Base-by-base conservation (phyloP, 2,888 invertebrate species). In the Muschampia plurimacula region DNA sequence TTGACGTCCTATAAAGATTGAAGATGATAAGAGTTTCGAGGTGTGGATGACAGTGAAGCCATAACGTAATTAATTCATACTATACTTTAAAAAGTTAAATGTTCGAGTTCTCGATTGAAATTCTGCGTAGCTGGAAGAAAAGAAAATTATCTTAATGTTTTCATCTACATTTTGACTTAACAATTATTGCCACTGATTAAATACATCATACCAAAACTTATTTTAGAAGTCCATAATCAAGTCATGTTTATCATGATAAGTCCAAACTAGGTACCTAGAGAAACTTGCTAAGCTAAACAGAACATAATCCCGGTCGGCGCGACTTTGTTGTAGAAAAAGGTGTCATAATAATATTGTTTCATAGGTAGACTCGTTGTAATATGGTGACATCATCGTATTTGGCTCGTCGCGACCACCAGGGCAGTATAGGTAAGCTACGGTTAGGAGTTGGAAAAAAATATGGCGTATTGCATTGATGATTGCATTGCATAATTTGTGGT, bases 381-480 rank as follows among this genome's bases (percentile, higher is more conserved):
- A 82, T 76, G 82, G 82, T 91, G 92, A 90, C 88, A 88, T 91
- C 90, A 91, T 83, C 86, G 81, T 75, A 78, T 81, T 82, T 77
- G 76, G 77, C 77, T 83, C 10, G 55, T 55, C 55, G 22, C 79
- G 76, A 92, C 92, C 91, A 92, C 92, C 91, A 87, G 86, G 89
- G 83, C 78, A 77, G 90, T 84, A 89, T 85, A 84, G 84, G 28
- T 80, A 32, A 32, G 32, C 32, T 86, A 86, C 87, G 81, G 81
- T 84, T 79, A 78, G 78, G 78, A 74, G 77, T 80, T 83, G 3
- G 13, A n/a, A 49, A 49, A 13, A 5, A 49, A n/a, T 49, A 49
- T n/a, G 49, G 49, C 49, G 5, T 49, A 49, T 49, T 49, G n/a
- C n/a, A 49, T 9, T 41, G 13, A 44, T 44, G 44, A 44, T 44